Conservation (phyloP, 1,140 invertebrate species). For the Drosophila varians region DNA sequence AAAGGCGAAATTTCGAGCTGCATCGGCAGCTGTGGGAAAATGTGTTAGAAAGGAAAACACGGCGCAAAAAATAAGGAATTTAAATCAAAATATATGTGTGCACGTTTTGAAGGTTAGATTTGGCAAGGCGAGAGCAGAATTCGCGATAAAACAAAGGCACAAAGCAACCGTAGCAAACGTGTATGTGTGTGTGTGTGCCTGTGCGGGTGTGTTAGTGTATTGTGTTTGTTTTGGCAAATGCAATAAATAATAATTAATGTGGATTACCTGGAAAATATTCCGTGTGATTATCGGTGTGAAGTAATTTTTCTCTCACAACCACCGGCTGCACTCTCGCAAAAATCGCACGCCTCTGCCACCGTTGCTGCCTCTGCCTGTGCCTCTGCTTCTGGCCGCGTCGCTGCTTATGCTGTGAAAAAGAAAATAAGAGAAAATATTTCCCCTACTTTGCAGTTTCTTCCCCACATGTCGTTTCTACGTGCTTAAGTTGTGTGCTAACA, state of each 20-base stretch:
- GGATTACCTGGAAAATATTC: conserved; percentile 22
- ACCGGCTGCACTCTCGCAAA: conserved; percentile 54
- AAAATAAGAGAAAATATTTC: conserved; percentile 40
- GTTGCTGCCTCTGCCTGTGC: conserved; percentile 34
- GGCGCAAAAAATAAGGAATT: conserved; percentile 15
- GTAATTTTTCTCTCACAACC: conserved; percentile 57
- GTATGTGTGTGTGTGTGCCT: conserved; percentile 1
- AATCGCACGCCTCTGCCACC: too few relatives aligned
- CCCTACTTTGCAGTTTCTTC: conserved; percentile 75
- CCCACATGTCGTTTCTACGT: conserved; percentile 67
- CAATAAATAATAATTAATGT: conserved; percentile 51
- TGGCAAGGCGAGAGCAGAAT: conserved; percentile 27
- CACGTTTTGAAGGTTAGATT: conserved; percentile 56
- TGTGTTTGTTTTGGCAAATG: conserved; percentile 52
- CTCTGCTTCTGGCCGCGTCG: conserved; percentile 46
- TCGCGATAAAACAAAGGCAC: conserved; percentile 52
- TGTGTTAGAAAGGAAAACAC: conserved; percentile 25
- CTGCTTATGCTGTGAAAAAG: conserved; percentile 39
- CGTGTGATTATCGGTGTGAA: conserved; percentile 33
- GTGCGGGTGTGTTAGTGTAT: conserved; percentile 25
- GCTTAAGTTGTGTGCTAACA: conserved; percentile 75
- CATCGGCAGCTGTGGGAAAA: conserved; percentile 19
- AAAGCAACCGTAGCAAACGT: conserved; percentile 30
- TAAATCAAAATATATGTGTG: conserved; percentile 41
- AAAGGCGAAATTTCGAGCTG: neutral